Evolutionary conservation across 1,140 invertebrate genomes (phyloP).

Genomic region (Zophobas morio): DNA sequence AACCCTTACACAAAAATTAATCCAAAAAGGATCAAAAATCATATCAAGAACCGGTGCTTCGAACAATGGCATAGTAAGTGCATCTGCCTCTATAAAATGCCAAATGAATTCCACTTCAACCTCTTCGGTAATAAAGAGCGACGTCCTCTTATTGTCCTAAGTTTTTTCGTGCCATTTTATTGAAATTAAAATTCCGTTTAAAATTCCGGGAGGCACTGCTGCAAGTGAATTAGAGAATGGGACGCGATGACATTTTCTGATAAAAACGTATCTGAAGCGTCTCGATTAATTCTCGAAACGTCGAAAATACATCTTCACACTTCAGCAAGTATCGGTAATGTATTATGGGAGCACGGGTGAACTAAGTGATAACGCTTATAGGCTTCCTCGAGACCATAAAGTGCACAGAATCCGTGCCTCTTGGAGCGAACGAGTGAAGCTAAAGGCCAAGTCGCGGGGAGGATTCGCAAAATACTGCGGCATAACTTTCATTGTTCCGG

Average conservation of each 20-base stretch:
- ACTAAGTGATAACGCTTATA: constrained; percentile 60
- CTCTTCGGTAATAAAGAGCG: too few relatives aligned
- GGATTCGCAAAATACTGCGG: constrained; percentile 62
- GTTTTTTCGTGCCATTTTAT: background rate
- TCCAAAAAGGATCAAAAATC: too few relatives aligned
- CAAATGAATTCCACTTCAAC: background rate
- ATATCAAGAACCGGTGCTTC: too few relatives aligned
- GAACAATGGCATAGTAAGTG: too few relatives aligned
- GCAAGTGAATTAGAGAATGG: constrained; percentile 2
- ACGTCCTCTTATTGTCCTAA: background rate
- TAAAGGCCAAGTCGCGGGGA: constrained; percentile 53
- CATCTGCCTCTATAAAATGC: background rate
- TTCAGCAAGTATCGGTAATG: constrained; percentile 61
- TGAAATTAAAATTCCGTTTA: constrained; percentile 24
- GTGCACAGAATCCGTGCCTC: constrained; percentile 57
- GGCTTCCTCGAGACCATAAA: constrained; percentile 62
- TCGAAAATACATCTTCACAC: constrained; percentile 60
- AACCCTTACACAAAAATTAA: too few relatives aligned
- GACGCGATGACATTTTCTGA: constrained; percentile 17
- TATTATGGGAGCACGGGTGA: constrained; percentile 54
- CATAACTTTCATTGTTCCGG: constrained; percentile 61
- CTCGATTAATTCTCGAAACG: constrained; percentile 53
- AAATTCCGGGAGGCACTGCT: constrained; percentile 9
- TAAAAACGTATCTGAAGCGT: constrained; percentile 14
- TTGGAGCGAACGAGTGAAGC: constrained; percentile 56